Conservation (phyloP, 2,797 vertebrate species). For the Choloepus didactylus region DNA sequence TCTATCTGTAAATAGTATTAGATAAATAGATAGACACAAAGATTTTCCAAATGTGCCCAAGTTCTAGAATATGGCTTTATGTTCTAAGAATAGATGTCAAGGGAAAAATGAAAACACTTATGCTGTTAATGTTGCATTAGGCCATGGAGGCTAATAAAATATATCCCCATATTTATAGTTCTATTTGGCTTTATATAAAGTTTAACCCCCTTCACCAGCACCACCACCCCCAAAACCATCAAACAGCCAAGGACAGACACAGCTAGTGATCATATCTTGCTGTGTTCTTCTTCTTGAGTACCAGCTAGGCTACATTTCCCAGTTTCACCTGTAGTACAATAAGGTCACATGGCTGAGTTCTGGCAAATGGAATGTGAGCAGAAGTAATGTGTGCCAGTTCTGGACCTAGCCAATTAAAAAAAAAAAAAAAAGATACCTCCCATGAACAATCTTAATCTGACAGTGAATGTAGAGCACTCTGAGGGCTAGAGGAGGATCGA, state of each 20-base stretch:
- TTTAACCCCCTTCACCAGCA: background rate
- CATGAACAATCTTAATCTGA: background rate
- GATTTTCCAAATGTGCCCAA: background rate
- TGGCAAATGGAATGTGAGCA: background rate
- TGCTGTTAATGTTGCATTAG: background rate
- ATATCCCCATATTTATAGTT: background rate
- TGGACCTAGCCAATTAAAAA: background rate
- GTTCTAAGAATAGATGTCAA: background rate
- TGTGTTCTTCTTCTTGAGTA: background rate
- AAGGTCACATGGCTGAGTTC: background rate
- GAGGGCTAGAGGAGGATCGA: background rate
- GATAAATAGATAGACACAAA: too few species aligned
- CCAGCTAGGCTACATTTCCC: background rate
- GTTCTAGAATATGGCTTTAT: background rate
- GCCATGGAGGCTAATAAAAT: background rate
- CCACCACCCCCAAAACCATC: too few species aligned
- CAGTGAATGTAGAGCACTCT: background rate
- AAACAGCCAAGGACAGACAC: background rate
- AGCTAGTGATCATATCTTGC: background rate
- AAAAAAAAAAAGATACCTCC: background rate
- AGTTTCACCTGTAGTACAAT: background rate
- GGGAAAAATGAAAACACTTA: background rate
- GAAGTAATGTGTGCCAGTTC: background rate
- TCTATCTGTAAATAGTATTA: background rate
- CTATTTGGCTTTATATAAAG: background rate